Evolutionary conservation across 1,140 invertebrate species (phyloP).

Genomic region (Drosophila oshimai): DNA sequence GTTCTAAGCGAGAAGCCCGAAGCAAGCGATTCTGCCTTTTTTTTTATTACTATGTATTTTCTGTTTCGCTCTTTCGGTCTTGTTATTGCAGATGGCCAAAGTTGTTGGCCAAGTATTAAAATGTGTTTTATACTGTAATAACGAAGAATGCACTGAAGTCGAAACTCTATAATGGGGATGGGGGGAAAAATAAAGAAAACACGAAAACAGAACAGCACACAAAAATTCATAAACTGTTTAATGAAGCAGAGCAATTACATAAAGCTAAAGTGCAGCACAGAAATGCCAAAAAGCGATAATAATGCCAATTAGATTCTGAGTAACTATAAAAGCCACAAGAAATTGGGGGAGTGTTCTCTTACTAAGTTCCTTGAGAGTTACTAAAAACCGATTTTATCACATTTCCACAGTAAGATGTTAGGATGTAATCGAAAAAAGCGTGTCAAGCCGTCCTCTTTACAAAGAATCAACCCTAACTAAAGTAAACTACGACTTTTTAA

Average conservation of each 20-base stretch:
- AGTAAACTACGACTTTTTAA: conserved; percentile 49
- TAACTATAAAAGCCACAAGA: conserved; percentile 1
- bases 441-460: conserved; percentile 80
- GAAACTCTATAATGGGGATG: conserved; percentile 25
- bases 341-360: background rate
- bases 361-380: background rate
- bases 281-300: conserved; percentile 9
- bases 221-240: conserved; percentile 71
- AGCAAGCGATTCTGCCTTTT: conserved; percentile 35
- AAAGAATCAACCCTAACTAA: conserved; percentile 53
- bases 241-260: conserved; percentile 75
- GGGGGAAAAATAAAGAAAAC: background rate
- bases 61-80: conserved; percentile 12
- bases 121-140: conserved; percentile 63
- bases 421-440: conserved; percentile 64
- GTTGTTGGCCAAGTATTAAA: conserved; percentile 53
- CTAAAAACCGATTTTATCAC: conserved; percentile 6
- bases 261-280: conserved; percentile 37
- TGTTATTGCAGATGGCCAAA: conserved; percentile 65
- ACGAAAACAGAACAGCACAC: background rate
- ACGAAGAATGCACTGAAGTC: conserved; percentile 57
- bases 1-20: conserved; percentile 33
- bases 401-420: conserved; percentile 40
- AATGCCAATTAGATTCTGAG: conserved; percentile 24
- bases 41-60: conserved; percentile 33